Evolutionary conservation across 2,113 vertebrate species (phyloP).

Genomic region (Vicugna pacos): DNA sequence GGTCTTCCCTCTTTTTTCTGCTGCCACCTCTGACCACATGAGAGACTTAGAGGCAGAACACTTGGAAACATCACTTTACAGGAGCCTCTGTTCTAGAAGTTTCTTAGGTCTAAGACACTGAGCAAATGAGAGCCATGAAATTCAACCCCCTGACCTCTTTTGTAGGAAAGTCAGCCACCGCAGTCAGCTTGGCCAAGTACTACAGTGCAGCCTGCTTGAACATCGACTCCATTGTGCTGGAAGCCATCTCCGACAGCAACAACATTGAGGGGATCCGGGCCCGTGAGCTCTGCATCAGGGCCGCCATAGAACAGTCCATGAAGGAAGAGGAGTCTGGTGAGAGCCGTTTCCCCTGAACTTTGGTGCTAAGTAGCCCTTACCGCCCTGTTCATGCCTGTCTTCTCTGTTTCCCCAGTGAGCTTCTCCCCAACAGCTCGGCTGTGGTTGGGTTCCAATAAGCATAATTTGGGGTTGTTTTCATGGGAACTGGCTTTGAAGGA

Average conservation of each 20-base stretch:
- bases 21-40: not conserved
- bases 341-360: not conserved
- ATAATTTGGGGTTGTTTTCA: not conserved
- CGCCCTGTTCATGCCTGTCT: not conserved
- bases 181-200: conserved; percentile 85
- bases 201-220: conserved; percentile 87
- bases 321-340: conserved; percentile 87
- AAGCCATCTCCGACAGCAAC: conserved; percentile 86
- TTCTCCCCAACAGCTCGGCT: not conserved
- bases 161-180: conserved; percentile 88
- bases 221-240: conserved; percentile 89
- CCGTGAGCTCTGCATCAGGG: conserved; percentile 87
- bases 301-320: conserved; percentile 82
- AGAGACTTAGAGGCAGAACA: not conserved
- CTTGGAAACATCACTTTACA: not conserved
- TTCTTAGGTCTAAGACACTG: not conserved
- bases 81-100: not conserved
- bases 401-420: not conserved
- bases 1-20: not conserved
- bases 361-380: not conserved
- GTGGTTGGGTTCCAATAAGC: not conserved
- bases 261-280: conserved; percentile 84
- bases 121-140: not conserved
- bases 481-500: conserved; percentile 18
- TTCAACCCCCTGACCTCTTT: not conserved